Evolutionary conservation across 2,113 vertebrate species (phyloP), one percentile per base, ranked within the genome.

Genomic region (Python bivittatus): DNA sequence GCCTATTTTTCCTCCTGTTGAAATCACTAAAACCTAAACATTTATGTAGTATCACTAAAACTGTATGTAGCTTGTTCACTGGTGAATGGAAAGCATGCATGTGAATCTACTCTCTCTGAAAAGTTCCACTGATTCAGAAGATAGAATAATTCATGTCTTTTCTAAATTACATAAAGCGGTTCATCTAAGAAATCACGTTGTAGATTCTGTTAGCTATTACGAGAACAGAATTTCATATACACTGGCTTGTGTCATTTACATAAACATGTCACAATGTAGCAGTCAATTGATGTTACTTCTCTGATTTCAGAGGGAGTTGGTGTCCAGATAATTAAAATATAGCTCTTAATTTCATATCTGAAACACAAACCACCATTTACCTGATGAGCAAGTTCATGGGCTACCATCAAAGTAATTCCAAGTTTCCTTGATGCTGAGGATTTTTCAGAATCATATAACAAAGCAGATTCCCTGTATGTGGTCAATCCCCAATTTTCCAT

Each of bases 401-500:
- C 97, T 88, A 98, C 97, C 2, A 12, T 0, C 97, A 97, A 97
- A 0, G 97, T 98, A 91, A 98, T 97, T 88, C 86, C 57, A 23
- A 98, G 97, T 92, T 97, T 98, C 88, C 97, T 95, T 0, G 97
- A 97, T 0, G 96, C 97, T 0, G 98, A 97, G 53, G 98, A 98
- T 90, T 96, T 98, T 20, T 97, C 93, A 10, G 96, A 54, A 92
- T 98, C 97, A 56, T 98, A 98, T 85, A 98, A 88, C 38, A 98
- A 94, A 0, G 84, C 0, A 0, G 98, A 97, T 89, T 98, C 98
- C 87, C 97, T 95, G 20, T 98, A 98, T 0, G 98, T 98, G 22
- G 97, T 98, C 93, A 98, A 93, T 52, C 98, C 98, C 98, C 98
- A 98, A 94, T 98, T 98, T 91, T 98, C 98, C 98, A 98, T 98